Evolutionary conservation across 2,113 vertebrate genomes (phyloP).

Genomic region (Barnardius zonarius): DNA sequence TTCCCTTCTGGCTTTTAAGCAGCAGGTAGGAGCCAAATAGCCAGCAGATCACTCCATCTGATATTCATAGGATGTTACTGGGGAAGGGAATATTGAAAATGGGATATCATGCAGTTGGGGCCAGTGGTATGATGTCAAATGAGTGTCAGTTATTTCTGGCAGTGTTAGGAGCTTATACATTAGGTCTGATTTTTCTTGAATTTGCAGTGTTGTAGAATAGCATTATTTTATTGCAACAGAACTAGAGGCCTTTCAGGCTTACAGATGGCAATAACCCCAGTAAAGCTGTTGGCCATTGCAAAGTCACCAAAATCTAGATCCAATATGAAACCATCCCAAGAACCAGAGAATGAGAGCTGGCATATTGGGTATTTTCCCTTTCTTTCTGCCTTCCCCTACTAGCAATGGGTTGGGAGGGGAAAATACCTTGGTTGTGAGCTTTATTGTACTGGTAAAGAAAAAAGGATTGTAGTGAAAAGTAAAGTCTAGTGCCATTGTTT

Average conservation of each 20-base stretch:
- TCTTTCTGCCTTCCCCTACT: neutral
- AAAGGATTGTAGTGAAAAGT: neutral
- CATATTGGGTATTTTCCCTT: rapidly evolving
- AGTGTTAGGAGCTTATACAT: rapidly evolving
- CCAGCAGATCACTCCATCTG: slow-evolving; percentile 19
- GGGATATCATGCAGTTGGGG: neutral
- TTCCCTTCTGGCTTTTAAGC: neutral
- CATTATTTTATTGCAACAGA: neutral
- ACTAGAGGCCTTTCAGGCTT: neutral
- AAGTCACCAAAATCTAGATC: neutral
- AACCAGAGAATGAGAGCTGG: neutral
- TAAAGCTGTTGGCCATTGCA: neutral
- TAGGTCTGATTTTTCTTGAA: neutral
- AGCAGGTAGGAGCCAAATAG: slow-evolving; percentile 11
- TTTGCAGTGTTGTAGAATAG: rapidly evolving
- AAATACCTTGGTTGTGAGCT: neutral
- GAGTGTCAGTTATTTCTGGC: neutral
- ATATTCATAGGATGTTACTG: neutral
- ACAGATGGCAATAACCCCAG: rapidly evolving
- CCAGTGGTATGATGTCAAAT: rapidly evolving
- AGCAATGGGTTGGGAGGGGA: rapidly evolving
- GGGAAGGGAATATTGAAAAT: neutral
- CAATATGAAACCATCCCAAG: neutral
- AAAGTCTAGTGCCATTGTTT: neutral
- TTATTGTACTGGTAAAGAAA: neutral